Percentiles rank a stretch among this genome's conserved stretches.
phyloP scores from a whole-genome alignment of 1,140 invertebrate genomes.

The Andricus grossulariae region DNA sequence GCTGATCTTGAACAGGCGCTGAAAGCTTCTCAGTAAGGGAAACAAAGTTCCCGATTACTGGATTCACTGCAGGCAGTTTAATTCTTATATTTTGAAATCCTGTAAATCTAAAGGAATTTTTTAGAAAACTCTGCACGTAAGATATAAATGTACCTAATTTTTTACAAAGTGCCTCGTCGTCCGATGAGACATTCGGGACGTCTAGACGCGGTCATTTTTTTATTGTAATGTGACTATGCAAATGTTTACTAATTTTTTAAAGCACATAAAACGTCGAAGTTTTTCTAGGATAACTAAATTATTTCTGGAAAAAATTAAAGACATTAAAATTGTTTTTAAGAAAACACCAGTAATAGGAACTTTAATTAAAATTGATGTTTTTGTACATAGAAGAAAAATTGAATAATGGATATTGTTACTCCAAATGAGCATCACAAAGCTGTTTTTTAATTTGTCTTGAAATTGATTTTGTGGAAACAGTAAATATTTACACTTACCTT shows the following conservation, averaged over 20 bases:
- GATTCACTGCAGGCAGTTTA: background rate
- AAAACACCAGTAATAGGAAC: no score
- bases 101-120: background rate
- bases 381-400: background rate
- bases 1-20: constrained; percentile 91
- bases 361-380: background rate
- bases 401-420: no score
- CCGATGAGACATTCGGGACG: no score
- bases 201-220: no score
- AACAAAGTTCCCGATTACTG: background rate
- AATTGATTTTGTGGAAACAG: background rate
- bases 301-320: no score
- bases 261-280: no score
- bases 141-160: background rate
- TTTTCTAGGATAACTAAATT: no score
- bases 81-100: background rate
- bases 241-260: no score
- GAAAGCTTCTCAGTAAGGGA: constrained; percentile 53
- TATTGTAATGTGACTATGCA: no score
- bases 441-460: background rate
- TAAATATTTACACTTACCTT: constrained; percentile 14
- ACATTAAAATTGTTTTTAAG: no score
- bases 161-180: background rate
- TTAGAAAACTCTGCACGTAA: background rate
- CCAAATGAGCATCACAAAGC: background rate